These are phyloP conservation scores for Hirtodrosophila duncani DNA, from an alignment of 2,888 invertebrate genomes.

Conservation along the genomic window DNA sequence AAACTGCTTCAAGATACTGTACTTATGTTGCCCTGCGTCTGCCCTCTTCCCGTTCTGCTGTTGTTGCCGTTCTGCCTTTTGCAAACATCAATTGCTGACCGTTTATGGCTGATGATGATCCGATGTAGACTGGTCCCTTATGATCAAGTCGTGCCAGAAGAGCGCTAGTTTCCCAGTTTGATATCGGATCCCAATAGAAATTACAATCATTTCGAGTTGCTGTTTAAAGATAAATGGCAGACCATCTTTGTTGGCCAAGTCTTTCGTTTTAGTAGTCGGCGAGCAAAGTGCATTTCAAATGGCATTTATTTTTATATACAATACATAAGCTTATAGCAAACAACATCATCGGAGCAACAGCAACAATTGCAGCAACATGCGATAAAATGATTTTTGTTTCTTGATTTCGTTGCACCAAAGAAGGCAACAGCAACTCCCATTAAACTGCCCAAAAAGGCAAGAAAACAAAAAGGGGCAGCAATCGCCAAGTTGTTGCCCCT, in stretches of 20 bases:
- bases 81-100: conserved; percentile 24
- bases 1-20: too few species aligned
- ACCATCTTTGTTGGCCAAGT: conserved; percentile 54
- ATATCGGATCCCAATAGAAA: conserved; percentile 28
- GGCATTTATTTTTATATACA: conserved; percentile 21
- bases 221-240: conserved; percentile 16
- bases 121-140: conserved; percentile 7
- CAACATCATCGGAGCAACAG: conserved; percentile 41
- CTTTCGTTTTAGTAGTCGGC: conserved; percentile 38
- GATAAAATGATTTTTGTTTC: conserved; percentile 59
- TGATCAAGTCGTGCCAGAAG: conserved; percentile 38
- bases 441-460: conserved; percentile 68
- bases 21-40: too few species aligned
- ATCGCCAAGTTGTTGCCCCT: conserved; percentile 18
- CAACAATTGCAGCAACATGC: conserved; percentile 44
- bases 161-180: too few species aligned
- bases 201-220: conserved; percentile 39
- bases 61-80: conserved; percentile 14
- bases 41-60: too few species aligned
- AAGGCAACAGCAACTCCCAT: conserved; percentile 74
- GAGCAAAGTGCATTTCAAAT: conserved; percentile 34
- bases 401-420: conserved; percentile 68
- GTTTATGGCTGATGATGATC: conserved; percentile 31
- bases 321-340: conserved; percentile 19
- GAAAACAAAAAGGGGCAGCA: conserved; percentile 34